These are phyloP conservation scores for Chironomus tentans DNA, from an alignment of 2,888 invertebrate species.

Conservation along the genomic window DNA sequence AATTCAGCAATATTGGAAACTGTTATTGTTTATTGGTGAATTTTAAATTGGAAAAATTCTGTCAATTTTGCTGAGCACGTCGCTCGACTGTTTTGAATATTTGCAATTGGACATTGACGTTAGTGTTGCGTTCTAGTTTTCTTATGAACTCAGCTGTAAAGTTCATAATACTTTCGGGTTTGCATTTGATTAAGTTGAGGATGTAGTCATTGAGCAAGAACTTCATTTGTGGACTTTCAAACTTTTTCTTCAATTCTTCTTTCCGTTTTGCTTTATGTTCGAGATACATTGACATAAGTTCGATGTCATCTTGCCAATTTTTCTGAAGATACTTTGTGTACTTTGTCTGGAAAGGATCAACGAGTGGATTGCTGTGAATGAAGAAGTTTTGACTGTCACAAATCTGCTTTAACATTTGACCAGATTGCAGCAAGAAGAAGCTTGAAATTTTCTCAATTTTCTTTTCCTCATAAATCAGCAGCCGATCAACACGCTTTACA, in stretches of 20 bases:
- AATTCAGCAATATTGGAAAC: neutral
- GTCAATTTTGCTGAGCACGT: conserved; percentile 6
- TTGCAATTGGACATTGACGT: conserved; percentile 1
- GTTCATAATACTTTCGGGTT: conserved; percentile 5
- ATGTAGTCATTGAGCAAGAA: neutral
- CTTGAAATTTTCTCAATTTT: neutral
- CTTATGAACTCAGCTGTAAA: conserved; percentile 5
- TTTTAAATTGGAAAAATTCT: neutral
- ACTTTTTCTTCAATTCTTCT: neutral
- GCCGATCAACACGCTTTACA: neutral
- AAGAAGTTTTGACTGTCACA: neutral
- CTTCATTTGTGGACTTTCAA: neutral
- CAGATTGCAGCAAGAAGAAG: neutral
- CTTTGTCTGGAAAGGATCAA: neutral
- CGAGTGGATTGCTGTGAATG: conserved; percentile 14
- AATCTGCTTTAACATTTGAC: neutral
- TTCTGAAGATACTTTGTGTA: neutral
- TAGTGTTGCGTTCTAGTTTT: conserved; percentile 4
- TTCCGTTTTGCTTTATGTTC: conserved; percentile 4
- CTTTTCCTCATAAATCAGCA: neutral
- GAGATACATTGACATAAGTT: conserved; percentile 16
- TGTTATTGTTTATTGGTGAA: too few species aligned
- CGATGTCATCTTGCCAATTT: conserved; percentile 11
- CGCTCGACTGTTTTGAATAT: neutral
- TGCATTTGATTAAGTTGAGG: neutral